Evolutionary conservation across 2,113 vertebrate species (phyloP), one percentile per base, ranked within the genome.

Genomic region (Dicaeum eximium): DNA sequence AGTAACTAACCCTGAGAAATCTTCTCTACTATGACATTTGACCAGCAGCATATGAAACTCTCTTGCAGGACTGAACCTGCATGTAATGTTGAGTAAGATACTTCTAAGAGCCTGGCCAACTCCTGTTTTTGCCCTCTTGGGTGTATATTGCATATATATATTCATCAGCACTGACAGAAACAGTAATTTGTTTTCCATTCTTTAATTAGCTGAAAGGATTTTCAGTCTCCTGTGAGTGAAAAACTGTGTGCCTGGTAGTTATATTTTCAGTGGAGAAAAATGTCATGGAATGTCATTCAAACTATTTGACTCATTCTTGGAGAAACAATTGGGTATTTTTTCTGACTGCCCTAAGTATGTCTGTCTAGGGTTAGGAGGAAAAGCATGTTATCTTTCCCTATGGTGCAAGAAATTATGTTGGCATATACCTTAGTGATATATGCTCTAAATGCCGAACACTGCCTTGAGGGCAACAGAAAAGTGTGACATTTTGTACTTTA

Each of bases 401-500:
- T 30, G 5, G 31, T 51, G 18, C 10, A 79, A 50, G 66, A 79
- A 82, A 24, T 42, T 47, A 11, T 50, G 7, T 44, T 85, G 58
- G 20, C 37, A n/a, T 57, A n/a, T 35, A 19, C 20, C 61, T 37
- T 91, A 85, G 47, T 71, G 27, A 57, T 84, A 56, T 7, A 21
- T 80, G 23, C 24, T 65, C 17, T 64, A 31, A 67, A 74, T 88
- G 54, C 54, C 57, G 80, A 84, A 58, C 20, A 35, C 38, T n/a
- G 30, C 80, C 65, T 85, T 92, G 27, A 30, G 65, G 47, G 31
- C 53, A 69, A 42, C 35, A 95, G 72, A 82, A 84, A 74, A 92
- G 17, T 78, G 56, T 80, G 47, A 92, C 94, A 74, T 94, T 90
- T 85, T 88, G 22, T 92, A 70, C 73, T 71, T 44, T n/a, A 86